phyloP scores from a whole-genome alignment of 1,140 invertebrate genomes.

The Lysiphlebus fabarum region DNA sequence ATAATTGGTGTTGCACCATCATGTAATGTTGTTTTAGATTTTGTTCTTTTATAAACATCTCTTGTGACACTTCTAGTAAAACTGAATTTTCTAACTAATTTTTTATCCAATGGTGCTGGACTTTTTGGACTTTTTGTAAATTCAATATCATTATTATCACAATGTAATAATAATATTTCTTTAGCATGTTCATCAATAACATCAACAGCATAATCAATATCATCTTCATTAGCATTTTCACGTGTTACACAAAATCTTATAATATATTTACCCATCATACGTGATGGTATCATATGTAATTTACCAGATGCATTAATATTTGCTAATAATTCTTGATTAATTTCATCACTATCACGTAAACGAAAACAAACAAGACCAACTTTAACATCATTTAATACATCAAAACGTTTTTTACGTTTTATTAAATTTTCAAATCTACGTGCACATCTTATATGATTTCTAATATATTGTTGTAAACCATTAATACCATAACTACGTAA shows the following conservation, averaged over 20 bases:
- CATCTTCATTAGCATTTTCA: conserved; percentile 72
- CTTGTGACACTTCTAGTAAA: conserved; percentile 66
- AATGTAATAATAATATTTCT: conserved; percentile 59
- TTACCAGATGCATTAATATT: conserved; percentile 85
- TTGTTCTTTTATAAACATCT: conserved; percentile 61
- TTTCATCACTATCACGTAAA: conserved; percentile 65
- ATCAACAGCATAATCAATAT: conserved; percentile 75
- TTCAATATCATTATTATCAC: conserved; percentile 40
- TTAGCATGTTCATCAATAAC: conserved; percentile 69
- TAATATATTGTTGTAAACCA: conserved; percentile 78
- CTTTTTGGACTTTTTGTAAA: conserved; percentile 50
- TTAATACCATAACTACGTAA: conserved; percentile 78
- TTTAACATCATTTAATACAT: conserved; percentile 79
- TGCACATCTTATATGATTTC: conserved; percentile 83
- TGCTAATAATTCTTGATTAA: conserved; percentile 78
- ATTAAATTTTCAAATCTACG: conserved; percentile 81
- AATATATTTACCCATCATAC: conserved; percentile 72
- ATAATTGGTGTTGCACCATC: conserved; percentile 68
- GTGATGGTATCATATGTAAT: conserved; percentile 86
- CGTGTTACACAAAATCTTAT: conserved; percentile 83
- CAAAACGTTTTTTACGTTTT: conserved; percentile 73
- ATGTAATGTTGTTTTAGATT: conserved; percentile 61
- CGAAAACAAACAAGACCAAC: conserved; percentile 71
- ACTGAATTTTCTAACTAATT: conserved; percentile 61
- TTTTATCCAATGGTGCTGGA: conserved; percentile 59